These are phyloP conservation scores for Cygnus olor DNA, from an alignment of 2,797 vertebrate species.

Conservation along the genomic window DNA sequence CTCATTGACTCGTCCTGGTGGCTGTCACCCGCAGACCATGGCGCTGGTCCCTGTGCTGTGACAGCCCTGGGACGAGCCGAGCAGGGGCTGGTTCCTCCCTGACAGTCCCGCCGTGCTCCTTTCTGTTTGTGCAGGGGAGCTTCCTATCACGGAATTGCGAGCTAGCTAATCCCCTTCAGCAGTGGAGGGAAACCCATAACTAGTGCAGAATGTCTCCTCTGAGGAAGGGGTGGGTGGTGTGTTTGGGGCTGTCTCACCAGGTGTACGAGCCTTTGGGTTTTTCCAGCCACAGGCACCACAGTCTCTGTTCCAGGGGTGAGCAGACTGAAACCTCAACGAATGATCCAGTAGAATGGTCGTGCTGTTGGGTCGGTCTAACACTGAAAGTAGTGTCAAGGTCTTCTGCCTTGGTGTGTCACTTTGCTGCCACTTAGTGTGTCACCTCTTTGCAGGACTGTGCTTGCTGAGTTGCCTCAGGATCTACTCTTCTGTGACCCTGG, in stretches of 20 bases:
- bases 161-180: neutral
- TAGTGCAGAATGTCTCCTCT: neutral
- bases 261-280: neutral
- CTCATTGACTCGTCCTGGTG: accelerated
- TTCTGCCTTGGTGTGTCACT: neutral
- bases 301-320: neutral
- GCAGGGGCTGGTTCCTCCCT: neutral
- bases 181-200: neutral
- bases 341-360: neutral
- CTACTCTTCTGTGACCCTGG: neutral
- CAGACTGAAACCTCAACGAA: neutral
- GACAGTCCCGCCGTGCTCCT: accelerated
- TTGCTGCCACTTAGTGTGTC: neutral
- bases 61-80: neutral
- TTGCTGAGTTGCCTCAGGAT: neutral
- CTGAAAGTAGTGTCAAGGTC: neutral
- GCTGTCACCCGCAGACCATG: neutral
- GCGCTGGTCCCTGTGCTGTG: neutral
- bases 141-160: neutral
- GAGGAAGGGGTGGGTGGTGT: neutral
- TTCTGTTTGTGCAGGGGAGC: neutral
- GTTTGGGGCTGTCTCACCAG: neutral
- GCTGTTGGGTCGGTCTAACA: neutral
- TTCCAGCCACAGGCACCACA: neutral
- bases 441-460: neutral